Evolutionary conservation across 2,113 vertebrate species (phyloP).

Genomic region (Elachura formosa): DNA sequence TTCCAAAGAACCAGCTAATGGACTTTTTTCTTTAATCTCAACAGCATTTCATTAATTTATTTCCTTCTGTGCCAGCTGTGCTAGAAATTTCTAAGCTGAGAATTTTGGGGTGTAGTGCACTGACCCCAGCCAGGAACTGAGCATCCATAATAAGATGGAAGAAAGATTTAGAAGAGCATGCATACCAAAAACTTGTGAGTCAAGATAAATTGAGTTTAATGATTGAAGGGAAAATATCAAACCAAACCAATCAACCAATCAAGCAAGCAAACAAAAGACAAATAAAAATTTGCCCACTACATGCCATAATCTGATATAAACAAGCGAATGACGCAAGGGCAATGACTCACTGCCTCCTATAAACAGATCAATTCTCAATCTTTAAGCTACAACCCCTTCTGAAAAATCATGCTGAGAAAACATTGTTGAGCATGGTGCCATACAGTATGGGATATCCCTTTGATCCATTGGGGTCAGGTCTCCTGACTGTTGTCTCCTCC

Average conservation of each 20-base stretch:
- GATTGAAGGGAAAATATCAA: not conserved
- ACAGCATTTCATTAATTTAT: not conserved
- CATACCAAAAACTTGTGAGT: not conserved
- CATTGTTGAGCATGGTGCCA: not conserved
- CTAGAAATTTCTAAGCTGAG: not conserved
- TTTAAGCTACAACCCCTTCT: not conserved
- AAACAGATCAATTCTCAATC: not conserved
- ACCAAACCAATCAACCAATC: not conserved
- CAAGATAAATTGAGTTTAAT: not conserved
- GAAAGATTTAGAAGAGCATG: not conserved
- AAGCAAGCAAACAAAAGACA: not conserved
- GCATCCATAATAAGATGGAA: not conserved
- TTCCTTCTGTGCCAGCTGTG: not conserved
- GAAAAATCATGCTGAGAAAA: not conserved
- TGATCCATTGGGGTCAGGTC: rapidly evolving
- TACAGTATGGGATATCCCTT: not conserved
- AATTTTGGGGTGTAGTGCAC: not conserved
- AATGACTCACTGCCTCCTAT: not conserved
- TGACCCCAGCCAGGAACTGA: not conserved
- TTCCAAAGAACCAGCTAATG: not conserved
- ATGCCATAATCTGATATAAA: not conserved
- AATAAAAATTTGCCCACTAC: not conserved
- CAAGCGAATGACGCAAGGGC: not conserved
- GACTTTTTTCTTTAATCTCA: not conserved
- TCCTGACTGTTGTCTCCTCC: rapidly evolving